Evolutionary conservation across 2,888 invertebrate genomes (phyloP).

Genomic region (Orthosia incerta): DNA sequence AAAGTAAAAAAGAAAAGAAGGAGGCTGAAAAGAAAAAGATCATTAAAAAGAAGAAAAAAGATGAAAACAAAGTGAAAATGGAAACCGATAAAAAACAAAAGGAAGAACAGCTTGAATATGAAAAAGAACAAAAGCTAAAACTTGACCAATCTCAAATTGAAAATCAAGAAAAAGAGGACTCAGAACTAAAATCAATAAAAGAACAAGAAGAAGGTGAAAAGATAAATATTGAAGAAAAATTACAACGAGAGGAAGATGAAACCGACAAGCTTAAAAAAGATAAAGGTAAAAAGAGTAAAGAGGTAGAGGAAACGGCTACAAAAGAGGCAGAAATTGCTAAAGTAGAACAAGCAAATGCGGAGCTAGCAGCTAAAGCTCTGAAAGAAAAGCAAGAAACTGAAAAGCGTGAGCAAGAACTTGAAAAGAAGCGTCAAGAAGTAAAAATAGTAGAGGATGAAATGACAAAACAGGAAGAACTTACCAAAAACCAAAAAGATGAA

Average conservation of each 20-base stretch:
- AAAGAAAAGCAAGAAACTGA: constrained; percentile 43
- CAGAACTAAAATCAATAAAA: constrained; percentile 8
- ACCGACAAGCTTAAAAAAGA: neutral
- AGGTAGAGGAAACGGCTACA: no score
- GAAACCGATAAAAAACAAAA: constrained; percentile 24
- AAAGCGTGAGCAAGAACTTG: constrained; percentile 38
- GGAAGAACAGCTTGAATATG: constrained; percentile 19
- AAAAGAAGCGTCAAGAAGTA: constrained; percentile 43
- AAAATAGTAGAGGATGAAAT: constrained; percentile 55
- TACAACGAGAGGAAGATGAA: constrained; percentile 44
- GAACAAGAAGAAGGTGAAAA: constrained; percentile 51
- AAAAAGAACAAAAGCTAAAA: constrained; percentile 6
- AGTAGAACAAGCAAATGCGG: neutral
- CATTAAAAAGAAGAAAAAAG: constrained; percentile 7
- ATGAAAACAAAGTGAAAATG: constrained; percentile 33
- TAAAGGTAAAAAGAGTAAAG: neutral
- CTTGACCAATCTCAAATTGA: constrained; percentile 6
- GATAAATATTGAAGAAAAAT: constrained; percentile 29
- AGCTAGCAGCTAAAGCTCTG: constrained; percentile 19
- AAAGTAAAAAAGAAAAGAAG: constrained; percentile 15
- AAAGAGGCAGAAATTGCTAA: constrained; percentile 11
- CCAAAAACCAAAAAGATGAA: constrained; percentile 44
- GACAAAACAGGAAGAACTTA: constrained; percentile 12
- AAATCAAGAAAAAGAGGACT: neutral
- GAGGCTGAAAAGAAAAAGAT: constrained; percentile 6